Evolutionary conservation across 2,888 invertebrate species (phyloP), one percentile per base, ranked within the genome.

Genomic region (Agrenia bidenticulata): DNA sequence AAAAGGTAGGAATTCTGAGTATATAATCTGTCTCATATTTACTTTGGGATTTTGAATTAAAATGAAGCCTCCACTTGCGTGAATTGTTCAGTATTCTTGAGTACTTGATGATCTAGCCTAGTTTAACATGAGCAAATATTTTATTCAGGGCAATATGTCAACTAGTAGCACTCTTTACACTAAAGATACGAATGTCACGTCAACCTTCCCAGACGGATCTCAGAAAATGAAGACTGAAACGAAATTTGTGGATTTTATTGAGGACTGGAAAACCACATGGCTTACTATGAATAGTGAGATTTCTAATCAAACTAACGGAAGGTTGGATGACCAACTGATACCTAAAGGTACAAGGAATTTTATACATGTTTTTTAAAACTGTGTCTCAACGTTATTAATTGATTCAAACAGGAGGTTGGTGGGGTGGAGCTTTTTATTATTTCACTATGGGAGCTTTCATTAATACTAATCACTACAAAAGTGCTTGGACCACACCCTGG

Each of bases 201-300:
- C 60, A 5, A 61, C 55, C n/a, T 57, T 71, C 51, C 71, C 71
- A 2, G 59, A 62, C 21, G 72, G 72, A 65, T 72, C 72, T 72
- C 69, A 63, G 17, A 67, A 67, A 42, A 67, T 72, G 55, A 67
- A 72, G 67, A 72, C 72, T 72, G 67, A 69, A 63, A 64, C 69
- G 56, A 69, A 67, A 41, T 59, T 53, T n/a, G 65, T 66, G 13
- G 69, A 72, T 26, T 72, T 69, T 26, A 69, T 72, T 56, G 59
- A 57, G n/a, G 72, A 72, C 45, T 72, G 72, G 72, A 72, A 63
- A 58, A 64, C 60, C 5, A 64, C 72, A 2, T 72, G 72, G 72
- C 63, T 63, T 58, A 49, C 66, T 13, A 72, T 72, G 64, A 72
- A 72, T 42, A 64, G 66, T 27, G 67, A 64, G 53, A 69, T 72